A percentile compares a stretch with the other conserved stretches of the same genome.
Conservation (phyloP, 2,113 vertebrate genomes). For the Cariama cristata region DNA sequence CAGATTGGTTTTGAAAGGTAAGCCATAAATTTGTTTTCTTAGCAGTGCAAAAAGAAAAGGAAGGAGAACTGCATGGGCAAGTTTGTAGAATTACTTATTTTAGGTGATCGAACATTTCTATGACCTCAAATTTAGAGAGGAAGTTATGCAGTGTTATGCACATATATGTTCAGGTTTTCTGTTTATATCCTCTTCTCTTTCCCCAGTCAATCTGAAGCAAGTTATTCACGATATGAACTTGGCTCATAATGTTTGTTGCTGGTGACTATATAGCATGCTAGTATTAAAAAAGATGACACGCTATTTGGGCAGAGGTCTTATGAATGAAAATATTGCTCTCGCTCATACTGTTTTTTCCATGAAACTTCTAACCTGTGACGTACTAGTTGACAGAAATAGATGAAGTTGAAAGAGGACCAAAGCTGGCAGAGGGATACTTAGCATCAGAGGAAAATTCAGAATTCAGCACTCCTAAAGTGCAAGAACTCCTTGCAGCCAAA, state of each 20-base stretch:
- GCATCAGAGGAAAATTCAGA: conserved; percentile 9
- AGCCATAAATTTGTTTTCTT: conserved; percentile 48
- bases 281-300: not conserved
- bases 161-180: not conserved
- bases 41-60: not conserved
- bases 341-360: not conserved
- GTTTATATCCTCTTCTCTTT: not conserved
- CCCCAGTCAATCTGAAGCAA: not conserved
- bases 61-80: not conserved
- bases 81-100: not conserved
- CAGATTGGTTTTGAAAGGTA: conserved; percentile 99
- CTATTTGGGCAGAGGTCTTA: not conserved
- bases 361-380: not conserved
- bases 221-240: not conserved
- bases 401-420: conserved; percentile 16
- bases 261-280: not conserved
- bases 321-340: conserved; percentile 16
- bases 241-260: not conserved
- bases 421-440: not conserved
- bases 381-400: conserved; percentile 29
- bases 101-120: not conserved
- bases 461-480: not conserved
- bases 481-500: conserved; percentile 4
- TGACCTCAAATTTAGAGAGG: not conserved
- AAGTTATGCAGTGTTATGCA: not conserved